These are phyloP conservation scores for Malacosoma neustria DNA, from an alignment of 2,888 invertebrate genomes.

Conservation along the genomic window DNA sequence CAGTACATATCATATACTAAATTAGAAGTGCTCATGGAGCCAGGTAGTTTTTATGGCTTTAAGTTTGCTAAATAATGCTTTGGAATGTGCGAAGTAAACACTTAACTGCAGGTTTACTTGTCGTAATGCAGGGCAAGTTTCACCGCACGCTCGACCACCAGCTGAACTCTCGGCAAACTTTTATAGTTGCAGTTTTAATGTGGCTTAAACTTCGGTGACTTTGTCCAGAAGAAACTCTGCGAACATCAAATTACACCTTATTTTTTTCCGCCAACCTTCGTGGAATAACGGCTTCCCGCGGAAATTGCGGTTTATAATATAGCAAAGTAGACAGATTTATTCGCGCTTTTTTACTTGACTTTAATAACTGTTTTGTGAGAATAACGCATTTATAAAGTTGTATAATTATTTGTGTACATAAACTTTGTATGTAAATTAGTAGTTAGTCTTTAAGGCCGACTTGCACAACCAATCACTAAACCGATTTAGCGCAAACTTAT, in stretches of 20 bases:
- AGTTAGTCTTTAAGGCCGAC: too few species aligned
- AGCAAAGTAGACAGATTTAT: background rate
- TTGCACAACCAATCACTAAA: too few species aligned
- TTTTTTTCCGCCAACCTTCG: conserved; percentile 17
- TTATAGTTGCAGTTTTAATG: conserved; percentile 57
- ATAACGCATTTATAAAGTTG: too few species aligned
- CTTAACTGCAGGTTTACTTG: conserved; percentile 66
- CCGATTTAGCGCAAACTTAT: too few species aligned
- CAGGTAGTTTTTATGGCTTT: conserved; percentile 50
- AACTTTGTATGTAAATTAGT: too few species aligned
- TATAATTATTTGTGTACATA: conserved; percentile 13
- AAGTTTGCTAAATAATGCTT: conserved; percentile 47
- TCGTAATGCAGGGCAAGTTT: conserved; percentile 64
- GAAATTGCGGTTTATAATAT: conserved; percentile 6
- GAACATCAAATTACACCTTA: conserved; percentile 24
- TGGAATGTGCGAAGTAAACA: conserved; percentile 66
- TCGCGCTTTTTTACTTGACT: background rate
- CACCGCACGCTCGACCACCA: conserved; percentile 41
- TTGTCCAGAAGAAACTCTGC: conserved; percentile 11
- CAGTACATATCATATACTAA: background rate
- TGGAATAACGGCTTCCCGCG: conserved; percentile 16
- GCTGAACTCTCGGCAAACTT: conserved; percentile 45
- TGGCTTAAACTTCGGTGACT: conserved; percentile 35
- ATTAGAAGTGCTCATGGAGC: conserved; percentile 22
- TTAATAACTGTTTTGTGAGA: background rate